Base-by-base conservation (phyloP, 2,797 vertebrate species). In the Rhabdomys pumilio region DNA sequence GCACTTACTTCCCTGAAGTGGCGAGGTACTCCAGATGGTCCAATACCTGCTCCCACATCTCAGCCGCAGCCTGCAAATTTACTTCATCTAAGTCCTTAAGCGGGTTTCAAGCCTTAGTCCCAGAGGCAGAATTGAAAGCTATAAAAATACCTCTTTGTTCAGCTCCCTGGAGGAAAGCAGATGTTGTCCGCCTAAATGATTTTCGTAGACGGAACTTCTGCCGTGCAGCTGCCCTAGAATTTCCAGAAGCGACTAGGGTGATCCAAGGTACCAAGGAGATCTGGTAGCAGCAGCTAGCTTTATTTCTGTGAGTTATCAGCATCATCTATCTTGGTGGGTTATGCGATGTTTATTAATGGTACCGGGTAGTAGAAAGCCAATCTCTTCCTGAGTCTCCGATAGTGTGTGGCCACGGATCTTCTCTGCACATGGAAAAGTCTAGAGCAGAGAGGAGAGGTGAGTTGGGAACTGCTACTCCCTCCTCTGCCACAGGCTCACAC, bases 81-180 rank as follows among this genome's bases (percentile, higher is more conserved):
- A 61, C 93, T 47, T 82, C 38, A 86, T 96, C 89, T 95, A 92
- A 94, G 34, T 90, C 96, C 65, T 96, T 75, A 90, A 96, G 26
- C 84, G 93, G 89, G 22, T 73, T 97, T 97, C 89, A 97, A 98
- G 67, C 26, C 47, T 73, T 63, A 94, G 91, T 96, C 61, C 93
- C 80, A 6, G 12, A 94, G 93, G 89, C 57, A 96, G 97, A 96
- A 91, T 87, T 81, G 90, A 89, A 73, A 20, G 65, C 73, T 93
- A 86, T 97, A 7, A 29, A 97, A 97, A 95, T 91, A 97, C 88
- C 53, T 55, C 29, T 41, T 31, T 90, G 55, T 50, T 3, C 12
- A 38, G 0, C 90, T 97, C 95, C 94, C 72, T 41, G 90, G 91
- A 57, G 69, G 83, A 38, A 96, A 24, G 73, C 59, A 26, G 73